Evolutionary conservation across 2,113 vertebrate genomes (phyloP), one percentile per base, ranked within the genome.

Genomic region (Syngnathoides biaculeatus): DNA sequence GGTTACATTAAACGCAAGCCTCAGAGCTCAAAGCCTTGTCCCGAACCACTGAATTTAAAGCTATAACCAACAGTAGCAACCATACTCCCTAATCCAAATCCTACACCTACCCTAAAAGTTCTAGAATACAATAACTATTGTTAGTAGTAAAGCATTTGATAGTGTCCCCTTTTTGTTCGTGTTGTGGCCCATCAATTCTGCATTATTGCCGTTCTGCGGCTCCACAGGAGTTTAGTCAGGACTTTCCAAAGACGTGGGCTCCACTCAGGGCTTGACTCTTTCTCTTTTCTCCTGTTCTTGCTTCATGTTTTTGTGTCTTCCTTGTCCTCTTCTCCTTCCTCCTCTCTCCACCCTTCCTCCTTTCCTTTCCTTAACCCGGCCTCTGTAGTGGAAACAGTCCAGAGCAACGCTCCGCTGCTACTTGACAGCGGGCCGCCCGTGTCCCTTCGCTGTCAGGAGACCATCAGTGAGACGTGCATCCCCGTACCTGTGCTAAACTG

Each of bases 401-500:
- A 97, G 94, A 96, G 92, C 93, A 94, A 94, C 86, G 93, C 94
- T 68, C 93, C 93, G 90, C 94, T 98, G 89, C 92, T 98, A 77
- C 91, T 95, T 92, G 95, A 98, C 91, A 93, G 92, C 53, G 93
- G 93, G 69, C 90, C 88, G 86, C 88, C 93, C 79, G 84, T 93
- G 73, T 91, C 92, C 84, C 90, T 93, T 82, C 95, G 95, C 87
- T 93, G 91, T 86, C 92, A 94, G 92, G 95, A 92, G 76, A 91
- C 91, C 93, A 93, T 96, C 94, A 94, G 95, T 91, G 96, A 98
- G 93, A 96, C 95, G 88, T 94, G 93, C 92, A 94, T 97, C 87
- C 93, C 94, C 0, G 95, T 98, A 81, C 96, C 96, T 6, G 92
- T 94, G 84, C 93, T 95, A 89, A 93, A 94, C 93, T 95, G 94